These are phyloP conservation scores for Epinephelus moara DNA, from an alignment of 2,113 vertebrate species.

Conservation along the genomic window DNA sequence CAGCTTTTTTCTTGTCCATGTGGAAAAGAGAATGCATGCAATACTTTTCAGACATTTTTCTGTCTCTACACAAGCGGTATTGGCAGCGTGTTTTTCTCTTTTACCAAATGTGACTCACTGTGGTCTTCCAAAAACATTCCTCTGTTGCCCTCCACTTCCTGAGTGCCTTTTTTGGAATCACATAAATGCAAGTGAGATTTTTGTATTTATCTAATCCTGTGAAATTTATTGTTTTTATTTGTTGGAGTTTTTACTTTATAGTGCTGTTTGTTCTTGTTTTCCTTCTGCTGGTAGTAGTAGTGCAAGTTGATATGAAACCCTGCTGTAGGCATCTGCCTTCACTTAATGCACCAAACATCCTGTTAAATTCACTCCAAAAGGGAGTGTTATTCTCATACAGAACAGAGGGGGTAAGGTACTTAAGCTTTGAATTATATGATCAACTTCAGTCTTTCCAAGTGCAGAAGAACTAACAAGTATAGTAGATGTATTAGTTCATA, in stretches of 20 bases:
- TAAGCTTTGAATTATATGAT: conserved; percentile 10
- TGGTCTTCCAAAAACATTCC: conserved; percentile 70
- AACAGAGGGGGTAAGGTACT: conserved; percentile 16
- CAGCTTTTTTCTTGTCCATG: neutral
- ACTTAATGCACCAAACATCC: conserved; percentile 46
- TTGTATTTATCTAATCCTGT: conserved; percentile 26
- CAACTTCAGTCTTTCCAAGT: neutral
- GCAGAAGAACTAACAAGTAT: neutral
- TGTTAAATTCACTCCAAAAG: conserved; percentile 26
- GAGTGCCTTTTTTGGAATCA: conserved; percentile 20
- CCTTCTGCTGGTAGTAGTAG: neutral
- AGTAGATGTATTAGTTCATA: conserved; percentile 11
- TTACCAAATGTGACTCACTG: conserved; percentile 66
- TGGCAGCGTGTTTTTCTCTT: conserved; percentile 30
- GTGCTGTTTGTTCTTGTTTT: conserved; percentile 26
- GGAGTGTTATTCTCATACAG: conserved; percentile 4
- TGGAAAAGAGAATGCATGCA: conserved; percentile 1
- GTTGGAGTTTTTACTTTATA: conserved; percentile 15
- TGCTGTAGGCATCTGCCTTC: conserved; percentile 59
- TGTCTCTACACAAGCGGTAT: conserved; percentile 27
- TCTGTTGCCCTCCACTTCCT: conserved; percentile 52
- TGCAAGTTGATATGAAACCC: conserved; percentile 16
- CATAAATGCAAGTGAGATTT: conserved; percentile 53
- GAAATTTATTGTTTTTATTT: conserved; percentile 30
- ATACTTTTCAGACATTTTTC: conserved; percentile 24